Conservation (phyloP, 2,797 vertebrate species). For the Poeciliopsis presidionis region DNA sequence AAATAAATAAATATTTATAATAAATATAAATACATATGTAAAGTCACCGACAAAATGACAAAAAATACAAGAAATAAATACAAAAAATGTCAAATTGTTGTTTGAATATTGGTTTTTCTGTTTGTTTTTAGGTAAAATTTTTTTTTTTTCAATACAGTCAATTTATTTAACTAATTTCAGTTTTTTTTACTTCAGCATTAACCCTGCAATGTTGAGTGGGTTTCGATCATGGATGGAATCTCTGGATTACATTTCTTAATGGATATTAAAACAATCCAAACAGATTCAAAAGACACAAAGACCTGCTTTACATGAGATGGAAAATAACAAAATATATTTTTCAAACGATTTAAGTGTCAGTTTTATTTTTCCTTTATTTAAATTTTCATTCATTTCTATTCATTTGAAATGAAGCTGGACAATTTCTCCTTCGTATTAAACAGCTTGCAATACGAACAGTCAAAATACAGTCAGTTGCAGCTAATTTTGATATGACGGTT, state of each 20-base stretch:
- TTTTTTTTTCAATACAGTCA: slow-evolving; percentile 3
- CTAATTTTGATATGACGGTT: not conserved
- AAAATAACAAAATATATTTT: not conserved
- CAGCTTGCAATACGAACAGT: not conserved
- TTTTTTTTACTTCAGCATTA: not conserved
- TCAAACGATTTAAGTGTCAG: not conserved
- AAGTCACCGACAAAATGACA: not conserved
- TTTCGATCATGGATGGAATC: no score
- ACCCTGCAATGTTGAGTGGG: no score
- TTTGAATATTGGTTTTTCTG: not conserved
- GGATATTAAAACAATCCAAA: not conserved
- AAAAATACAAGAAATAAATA: not conserved
- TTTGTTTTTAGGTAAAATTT: not conserved
- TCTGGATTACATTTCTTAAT: not conserved
- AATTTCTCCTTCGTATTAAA: not conserved
- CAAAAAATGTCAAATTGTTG: not conserved
- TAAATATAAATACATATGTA: no score
- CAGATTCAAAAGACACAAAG: not conserved
- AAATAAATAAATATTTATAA: no score
- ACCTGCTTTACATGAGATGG: not conserved
- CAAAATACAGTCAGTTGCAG: not conserved
- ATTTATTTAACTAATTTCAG: not conserved
- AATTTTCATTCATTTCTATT: not conserved
- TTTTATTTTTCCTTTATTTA: not conserved
- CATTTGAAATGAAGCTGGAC: not conserved